These are phyloP conservation scores for Montipora capricornis DNA, from an alignment of 64 coral and sea anemone genomes.

Conservation along the genomic window DNA sequence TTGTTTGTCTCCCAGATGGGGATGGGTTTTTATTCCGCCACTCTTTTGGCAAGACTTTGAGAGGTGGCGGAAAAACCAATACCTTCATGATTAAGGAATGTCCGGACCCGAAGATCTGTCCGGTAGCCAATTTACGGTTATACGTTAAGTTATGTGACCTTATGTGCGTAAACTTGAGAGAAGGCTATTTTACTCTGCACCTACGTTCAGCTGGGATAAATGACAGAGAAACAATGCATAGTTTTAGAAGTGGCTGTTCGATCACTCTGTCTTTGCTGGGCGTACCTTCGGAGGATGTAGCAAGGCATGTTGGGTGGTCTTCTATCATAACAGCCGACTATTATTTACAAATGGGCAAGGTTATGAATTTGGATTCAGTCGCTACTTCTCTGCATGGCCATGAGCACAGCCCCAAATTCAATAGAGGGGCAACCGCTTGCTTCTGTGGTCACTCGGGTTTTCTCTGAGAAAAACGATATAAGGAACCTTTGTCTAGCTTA, in stretches of 20 bases:
- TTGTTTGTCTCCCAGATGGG: background rate
- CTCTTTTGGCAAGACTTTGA: no score
- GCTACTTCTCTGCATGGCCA: no score
- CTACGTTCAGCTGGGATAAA: constrained; percentile 7
- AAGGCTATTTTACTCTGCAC: background rate
- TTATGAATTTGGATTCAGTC: background rate
- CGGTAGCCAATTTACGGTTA: no score
- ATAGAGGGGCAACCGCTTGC: no score
- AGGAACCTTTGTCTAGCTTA: no score
- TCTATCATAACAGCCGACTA: constrained; percentile 17
- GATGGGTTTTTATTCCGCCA: no score
- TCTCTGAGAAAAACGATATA: no score
- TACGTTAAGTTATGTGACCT: no score
- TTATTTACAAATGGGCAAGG: constrained; percentile 21
- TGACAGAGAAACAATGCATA: constrained; percentile 32
- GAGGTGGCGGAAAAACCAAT: no score
- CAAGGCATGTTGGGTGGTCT: background rate
- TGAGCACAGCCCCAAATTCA: no score
- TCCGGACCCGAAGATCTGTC: no score
- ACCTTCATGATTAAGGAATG: no score
- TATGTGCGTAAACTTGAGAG: background rate
- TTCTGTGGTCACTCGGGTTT: background rate
- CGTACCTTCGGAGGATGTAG: background rate
- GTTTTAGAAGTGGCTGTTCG: constrained; percentile 17
- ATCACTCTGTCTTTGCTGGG: constrained; percentile 22